A percentile compares a stretch with the other conserved stretches of the same genome.
Evolutionary conservation across 2,888 invertebrate genomes (phyloP).

Genomic region (Diaprepes abbreviatus): DNA sequence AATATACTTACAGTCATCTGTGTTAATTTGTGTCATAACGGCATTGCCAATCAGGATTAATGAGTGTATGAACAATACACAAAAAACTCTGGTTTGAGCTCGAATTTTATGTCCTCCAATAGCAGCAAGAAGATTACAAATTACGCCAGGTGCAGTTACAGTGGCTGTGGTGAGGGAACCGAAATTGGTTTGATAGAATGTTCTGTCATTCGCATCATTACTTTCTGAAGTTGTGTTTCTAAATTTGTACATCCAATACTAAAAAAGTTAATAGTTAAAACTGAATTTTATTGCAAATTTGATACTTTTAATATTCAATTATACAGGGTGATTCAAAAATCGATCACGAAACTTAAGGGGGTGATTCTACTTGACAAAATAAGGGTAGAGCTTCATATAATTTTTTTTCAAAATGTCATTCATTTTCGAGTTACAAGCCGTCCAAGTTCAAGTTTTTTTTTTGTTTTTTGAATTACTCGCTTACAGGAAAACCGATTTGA

Average conservation of each 20-base stretch:
- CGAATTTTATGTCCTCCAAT: constrained; percentile 46
- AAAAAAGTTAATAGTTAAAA: too few relatives aligned
- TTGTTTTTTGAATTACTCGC: too few relatives aligned
- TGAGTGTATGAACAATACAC: constrained; percentile 14
- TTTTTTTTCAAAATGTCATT: too few relatives aligned
- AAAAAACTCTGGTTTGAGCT: constrained; percentile 36
- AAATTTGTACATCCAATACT: constrained; percentile 19
- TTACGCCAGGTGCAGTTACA: constrained; percentile 29
- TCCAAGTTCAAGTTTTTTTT: too few relatives aligned
- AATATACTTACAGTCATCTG: constrained; percentile 45
- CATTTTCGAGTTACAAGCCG: too few relatives aligned
- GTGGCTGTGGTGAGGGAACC: not conserved
- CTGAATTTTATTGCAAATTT: too few relatives aligned
- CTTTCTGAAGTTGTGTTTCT: not conserved
- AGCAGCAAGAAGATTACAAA: constrained; percentile 47
- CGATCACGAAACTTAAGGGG: too few relatives aligned
- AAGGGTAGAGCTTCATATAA: too few relatives aligned
- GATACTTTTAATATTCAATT: too few relatives aligned
- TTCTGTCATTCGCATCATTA: constrained; percentile 3
- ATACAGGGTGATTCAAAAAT: too few relatives aligned
- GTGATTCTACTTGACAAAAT: too few relatives aligned
- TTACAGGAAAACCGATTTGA: too few relatives aligned
- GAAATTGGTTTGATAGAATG: not conserved
- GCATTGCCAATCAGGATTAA: constrained; percentile 28
- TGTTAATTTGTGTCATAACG: constrained; percentile 41